phyloP scores from a whole-genome alignment of 2,113 vertebrate genomes.

The Perca schrenkii region DNA sequence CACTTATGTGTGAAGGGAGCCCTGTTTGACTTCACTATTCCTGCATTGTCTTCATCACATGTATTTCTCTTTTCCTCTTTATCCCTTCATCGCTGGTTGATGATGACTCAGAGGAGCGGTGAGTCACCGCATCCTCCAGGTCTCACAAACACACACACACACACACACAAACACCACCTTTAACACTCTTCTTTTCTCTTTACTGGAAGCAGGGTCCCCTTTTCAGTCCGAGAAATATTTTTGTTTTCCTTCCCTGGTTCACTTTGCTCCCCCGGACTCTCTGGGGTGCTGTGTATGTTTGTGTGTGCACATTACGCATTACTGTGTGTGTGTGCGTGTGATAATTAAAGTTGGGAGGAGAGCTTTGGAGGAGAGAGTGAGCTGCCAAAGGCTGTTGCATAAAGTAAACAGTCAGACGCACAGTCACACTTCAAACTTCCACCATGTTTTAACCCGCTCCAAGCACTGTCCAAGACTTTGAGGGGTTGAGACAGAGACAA shows the following conservation, averaged over 20 bases:
- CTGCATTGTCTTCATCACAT: slow-evolving; percentile 11
- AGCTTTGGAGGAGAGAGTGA: slow-evolving; percentile 53
- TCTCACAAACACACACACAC: slow-evolving; percentile 10
- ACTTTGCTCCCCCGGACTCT: slow-evolving; percentile 58
- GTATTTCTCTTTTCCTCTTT: not conserved
- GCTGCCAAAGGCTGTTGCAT: slow-evolving; percentile 71
- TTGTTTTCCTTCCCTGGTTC: slow-evolving; percentile 62
- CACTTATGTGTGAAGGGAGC: slow-evolving; percentile 24
- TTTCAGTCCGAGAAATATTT: slow-evolving; percentile 68
- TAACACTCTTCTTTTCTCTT: slow-evolving; percentile 26
- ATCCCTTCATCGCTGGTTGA: slow-evolving; percentile 17
- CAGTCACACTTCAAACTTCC: slow-evolving; percentile 33
- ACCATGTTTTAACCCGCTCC: not conserved
- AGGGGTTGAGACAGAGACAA: too few species aligned
- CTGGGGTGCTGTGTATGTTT: slow-evolving; percentile 50
- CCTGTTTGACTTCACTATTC: not conserved
- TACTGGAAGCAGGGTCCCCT: slow-evolving; percentile 69
- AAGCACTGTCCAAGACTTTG: not conserved
- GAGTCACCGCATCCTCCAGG: slow-evolving; percentile 64
- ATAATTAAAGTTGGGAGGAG: slow-evolving; percentile 80
- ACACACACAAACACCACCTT: slow-evolving; percentile 36
- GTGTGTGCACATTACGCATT: not conserved
- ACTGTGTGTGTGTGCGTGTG: slow-evolving; percentile 23
- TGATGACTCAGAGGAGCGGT: slow-evolving; percentile 61
- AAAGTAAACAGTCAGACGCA: slow-evolving; percentile 65